Evolutionary conservation across 2,888 invertebrate species (phyloP), one percentile per base, ranked within the genome.

Genomic region (Limnephilus lunatus): DNA sequence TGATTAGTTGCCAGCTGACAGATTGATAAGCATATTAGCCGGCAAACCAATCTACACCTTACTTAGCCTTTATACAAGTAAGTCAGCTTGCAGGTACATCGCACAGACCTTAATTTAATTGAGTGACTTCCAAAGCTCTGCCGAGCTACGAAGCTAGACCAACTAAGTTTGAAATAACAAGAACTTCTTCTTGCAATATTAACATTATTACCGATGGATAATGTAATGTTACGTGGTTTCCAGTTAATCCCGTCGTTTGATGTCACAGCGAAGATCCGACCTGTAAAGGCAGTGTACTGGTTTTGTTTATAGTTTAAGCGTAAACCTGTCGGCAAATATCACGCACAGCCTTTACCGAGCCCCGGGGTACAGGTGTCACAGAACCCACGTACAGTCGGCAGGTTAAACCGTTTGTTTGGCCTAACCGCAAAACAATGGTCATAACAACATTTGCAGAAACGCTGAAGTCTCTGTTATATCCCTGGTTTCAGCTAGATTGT

Each of bases 341-440:
- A 44, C 86, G 86, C 44, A 86, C 86, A 44, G 86, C 86, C 86
- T 86, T 86, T 44, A 25, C 86, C 68, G 68, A 44, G 39, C 86
- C 86, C 48, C n/a, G 86, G 86, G 86, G 86, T n/a, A 86, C 86
- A 86, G 86, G 86, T 86, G 86, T 86, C 86, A 86, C 15, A 44
- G 30, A n/a, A 32, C 35, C 83, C 32, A 39, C 35, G 83, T 39
- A 82, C 31, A 86, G 86, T 48, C n/a, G 86, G 44, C 86, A 86
- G 86, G 48, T 30, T 83, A 83, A 83, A 83, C 35, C 83, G 83
- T 86, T 86, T 48, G 44, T 86, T 44, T 86, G 12, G 48, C 44
- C 44, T 86, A 83, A 86, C 86, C 86, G n/a, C 86, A 86, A 86
- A 86, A 44, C 86, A 39, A 44, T 44, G 30, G 44, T 86, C 86